Evolutionary conservation across 2,888 invertebrate genomes (phyloP).

Genomic region (Pollenia labialis): DNA sequence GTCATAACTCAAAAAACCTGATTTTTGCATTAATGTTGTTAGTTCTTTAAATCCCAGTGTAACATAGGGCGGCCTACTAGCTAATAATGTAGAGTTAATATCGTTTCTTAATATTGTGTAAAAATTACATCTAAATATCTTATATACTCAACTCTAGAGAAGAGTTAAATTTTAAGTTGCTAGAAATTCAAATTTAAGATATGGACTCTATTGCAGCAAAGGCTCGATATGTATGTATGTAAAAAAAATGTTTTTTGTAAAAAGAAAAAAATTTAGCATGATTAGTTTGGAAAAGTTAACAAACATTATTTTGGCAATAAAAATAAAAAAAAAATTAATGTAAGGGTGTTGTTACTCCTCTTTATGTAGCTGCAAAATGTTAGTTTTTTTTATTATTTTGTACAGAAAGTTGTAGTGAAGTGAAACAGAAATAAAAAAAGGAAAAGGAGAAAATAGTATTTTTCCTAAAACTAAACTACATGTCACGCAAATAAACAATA

Average conservation of each 20-base stretch:
- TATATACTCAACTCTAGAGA: no score
- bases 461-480: conserved; percentile 44
- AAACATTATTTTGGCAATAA: conserved; percentile 45
- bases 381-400: conserved; percentile 1
- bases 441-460: not conserved
- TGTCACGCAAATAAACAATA: conserved; percentile 53
- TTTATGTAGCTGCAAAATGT: not conserved
- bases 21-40: no score
- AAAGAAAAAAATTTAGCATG: conserved; percentile 15
- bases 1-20: no score
- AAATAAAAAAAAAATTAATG: not conserved
- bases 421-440: no score
- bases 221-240: not conserved
- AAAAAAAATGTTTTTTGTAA: not conserved
- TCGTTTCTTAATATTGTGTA: no score
- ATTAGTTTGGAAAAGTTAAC: conserved; percentile 23
- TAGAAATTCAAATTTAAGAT: no score
- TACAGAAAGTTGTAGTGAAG: not conserved
- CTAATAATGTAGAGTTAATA: no score
- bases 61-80: no score
- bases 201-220: no score
- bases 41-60: no score
- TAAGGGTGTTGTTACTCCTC: not conserved
- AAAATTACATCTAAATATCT: no score
- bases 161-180: no score